Evolutionary conservation across 1,140 invertebrate species (phyloP).

Genomic region (Drosophila orena): DNA sequence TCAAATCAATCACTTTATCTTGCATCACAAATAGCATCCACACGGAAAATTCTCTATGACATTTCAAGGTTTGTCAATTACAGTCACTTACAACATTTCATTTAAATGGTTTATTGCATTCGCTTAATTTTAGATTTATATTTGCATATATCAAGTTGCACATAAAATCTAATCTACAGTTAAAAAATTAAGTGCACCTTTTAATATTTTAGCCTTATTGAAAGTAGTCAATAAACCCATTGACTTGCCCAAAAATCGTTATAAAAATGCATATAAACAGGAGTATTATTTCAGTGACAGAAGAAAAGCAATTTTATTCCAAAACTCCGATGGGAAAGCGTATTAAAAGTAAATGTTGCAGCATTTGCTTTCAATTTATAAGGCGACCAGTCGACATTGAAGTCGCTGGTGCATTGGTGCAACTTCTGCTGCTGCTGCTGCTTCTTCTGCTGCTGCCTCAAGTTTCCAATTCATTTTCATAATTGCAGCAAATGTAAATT

Average conservation of each 20-base stretch:
- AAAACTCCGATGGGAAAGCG: not conserved
- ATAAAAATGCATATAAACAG: too few species aligned
- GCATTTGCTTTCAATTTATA: slow-evolving; percentile 68
- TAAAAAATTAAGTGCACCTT: not conserved
- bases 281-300: too few species aligned
- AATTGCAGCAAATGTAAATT: slow-evolving; percentile 83
- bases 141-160: slow-evolving; percentile 5
- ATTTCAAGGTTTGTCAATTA: slow-evolving; percentile 5
- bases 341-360: slow-evolving; percentile 14
- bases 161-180: not conserved
- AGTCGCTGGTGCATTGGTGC: slow-evolving; percentile 18
- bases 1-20: not conserved
- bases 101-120: slow-evolving; percentile 6
- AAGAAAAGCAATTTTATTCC: too few species aligned
- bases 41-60: not conserved
- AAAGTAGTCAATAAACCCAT: not conserved
- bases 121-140: not conserved
- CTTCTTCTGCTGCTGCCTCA: slow-evolving; percentile 37
- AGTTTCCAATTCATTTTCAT: slow-evolving; percentile 82
- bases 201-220: not conserved
- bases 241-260: too few species aligned
- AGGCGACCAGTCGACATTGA: slow-evolving; percentile 38
- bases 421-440: slow-evolving; percentile 14
- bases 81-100: not conserved
- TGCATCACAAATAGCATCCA: slow-evolving; percentile 3